phyloP scores from a whole-genome alignment of 2,797 vertebrate species.

The Meriones psammophilus region DNA sequence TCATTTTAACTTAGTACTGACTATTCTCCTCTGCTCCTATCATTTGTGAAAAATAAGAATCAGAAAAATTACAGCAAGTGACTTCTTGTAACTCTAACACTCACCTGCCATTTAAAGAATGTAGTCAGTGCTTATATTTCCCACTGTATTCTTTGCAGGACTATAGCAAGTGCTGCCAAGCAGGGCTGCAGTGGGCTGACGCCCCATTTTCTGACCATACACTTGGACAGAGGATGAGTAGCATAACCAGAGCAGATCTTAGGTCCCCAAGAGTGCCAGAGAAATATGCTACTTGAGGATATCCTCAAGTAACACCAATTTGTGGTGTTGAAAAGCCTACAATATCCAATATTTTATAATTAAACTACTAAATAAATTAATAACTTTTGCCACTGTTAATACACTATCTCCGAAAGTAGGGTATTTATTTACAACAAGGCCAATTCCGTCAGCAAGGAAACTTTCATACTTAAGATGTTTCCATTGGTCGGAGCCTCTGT shows the following conservation, averaged over 20 bases:
- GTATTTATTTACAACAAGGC: conserved; percentile 18
- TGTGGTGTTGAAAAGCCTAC: not conserved
- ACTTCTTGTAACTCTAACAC: conserved; percentile 27
- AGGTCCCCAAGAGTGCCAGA: conserved; percentile 62
- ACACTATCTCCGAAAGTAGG: conserved; percentile 40
- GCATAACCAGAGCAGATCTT: conserved; percentile 53
- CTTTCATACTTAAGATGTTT: not conserved
- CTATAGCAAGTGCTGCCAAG: conserved; percentile 49
- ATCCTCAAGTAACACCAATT: conserved; percentile 4
- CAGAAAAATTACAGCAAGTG: conserved; percentile 16
- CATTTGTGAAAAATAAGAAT: conserved; percentile 54
- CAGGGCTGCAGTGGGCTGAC: not conserved
- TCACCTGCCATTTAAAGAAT: conserved; percentile 21
- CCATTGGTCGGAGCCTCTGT: not conserved
- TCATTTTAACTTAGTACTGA: not conserved
- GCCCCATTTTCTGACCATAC: conserved; percentile 30
- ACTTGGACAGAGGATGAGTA: conserved; percentile 29
- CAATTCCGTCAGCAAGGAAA: conserved; percentile 33
- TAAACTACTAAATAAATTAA: conserved; percentile 61
- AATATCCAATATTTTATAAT: conserved; percentile 49
- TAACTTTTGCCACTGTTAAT: not conserved
- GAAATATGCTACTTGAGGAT: conserved; percentile 30
- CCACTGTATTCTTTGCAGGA: not conserved
- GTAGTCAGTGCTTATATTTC: conserved; percentile 9
- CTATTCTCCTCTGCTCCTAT: not conserved